These are phyloP conservation scores for Panzeria rudis DNA, from an alignment of 2,888 invertebrate species.

Conservation along the genomic window DNA sequence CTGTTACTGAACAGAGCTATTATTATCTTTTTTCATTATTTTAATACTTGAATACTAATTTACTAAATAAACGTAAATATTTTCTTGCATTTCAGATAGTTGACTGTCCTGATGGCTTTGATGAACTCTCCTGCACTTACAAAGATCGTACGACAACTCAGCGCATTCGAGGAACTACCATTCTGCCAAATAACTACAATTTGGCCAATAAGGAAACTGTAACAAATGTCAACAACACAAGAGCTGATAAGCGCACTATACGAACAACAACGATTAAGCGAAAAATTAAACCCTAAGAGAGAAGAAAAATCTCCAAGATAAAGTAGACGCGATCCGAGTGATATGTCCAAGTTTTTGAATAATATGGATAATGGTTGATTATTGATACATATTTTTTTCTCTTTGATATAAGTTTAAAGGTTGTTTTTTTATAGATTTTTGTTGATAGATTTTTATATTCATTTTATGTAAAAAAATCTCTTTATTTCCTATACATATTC, in stretches of 20 bases:
- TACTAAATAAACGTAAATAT: too few species aligned
- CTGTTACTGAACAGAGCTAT: too few species aligned
- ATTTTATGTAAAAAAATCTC: conserved; percentile 41
- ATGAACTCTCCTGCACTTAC: conserved; percentile 87
- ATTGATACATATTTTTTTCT: conserved; percentile 6
- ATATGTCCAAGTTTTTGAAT: not conserved
- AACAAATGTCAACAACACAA: conserved; percentile 61
- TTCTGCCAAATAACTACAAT: conserved; percentile 60
- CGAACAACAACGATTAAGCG: conserved; percentile 78
- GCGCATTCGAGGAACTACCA: conserved; percentile 67
- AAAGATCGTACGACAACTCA: conserved; percentile 80
- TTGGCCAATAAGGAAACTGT: conserved; percentile 58
- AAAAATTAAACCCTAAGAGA: conserved; percentile 77
- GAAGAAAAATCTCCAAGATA: not conserved
- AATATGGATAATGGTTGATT: conserved; percentile 3
- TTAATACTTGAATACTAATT: too few species aligned
- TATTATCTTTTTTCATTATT: too few species aligned
- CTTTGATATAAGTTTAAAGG: conserved; percentile 36
- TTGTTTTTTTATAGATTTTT: conserved; percentile 30
- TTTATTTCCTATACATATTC: not conserved
- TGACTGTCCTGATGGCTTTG: conserved; percentile 87
- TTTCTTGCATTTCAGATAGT: conserved; percentile 75
- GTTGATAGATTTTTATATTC: conserved; percentile 39
- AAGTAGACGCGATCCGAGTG: not conserved
- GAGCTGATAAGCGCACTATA: conserved; percentile 74